Conservation (phyloP, 2,113 vertebrate genomes). For the Neodon shergylaensis region DNA sequence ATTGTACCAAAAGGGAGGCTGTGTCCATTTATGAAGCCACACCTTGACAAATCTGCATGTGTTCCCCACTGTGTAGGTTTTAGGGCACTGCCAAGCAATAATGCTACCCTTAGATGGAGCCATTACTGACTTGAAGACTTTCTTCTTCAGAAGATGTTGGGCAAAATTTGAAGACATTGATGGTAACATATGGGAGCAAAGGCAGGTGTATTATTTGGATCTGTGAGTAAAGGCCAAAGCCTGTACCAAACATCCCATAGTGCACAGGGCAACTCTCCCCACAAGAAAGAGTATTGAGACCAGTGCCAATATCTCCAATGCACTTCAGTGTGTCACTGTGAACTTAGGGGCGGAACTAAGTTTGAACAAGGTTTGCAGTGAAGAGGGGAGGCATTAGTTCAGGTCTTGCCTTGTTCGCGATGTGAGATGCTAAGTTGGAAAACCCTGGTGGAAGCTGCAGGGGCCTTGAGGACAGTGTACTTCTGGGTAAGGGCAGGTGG, state of each 20-base stretch:
- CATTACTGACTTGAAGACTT: neutral
- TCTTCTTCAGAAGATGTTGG: neutral
- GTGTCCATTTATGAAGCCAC: neutral
- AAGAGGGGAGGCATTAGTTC: neutral
- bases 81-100: no score
- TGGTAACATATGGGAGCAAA: neutral
- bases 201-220: neutral
- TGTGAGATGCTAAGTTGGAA: no score
- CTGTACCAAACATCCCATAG: neutral
- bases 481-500: neutral
- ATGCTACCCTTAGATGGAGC: no score
- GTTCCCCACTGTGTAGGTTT: neutral
- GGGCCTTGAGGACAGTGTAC: neutral
- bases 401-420: neutral
- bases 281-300: neutral
- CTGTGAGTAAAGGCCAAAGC: neutral
- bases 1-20: neutral
- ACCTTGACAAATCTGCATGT: neutral
- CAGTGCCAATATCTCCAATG: neutral
- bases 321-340: neutral
- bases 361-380: neutral
- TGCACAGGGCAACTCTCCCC: neutral
- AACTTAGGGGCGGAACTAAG: neutral
- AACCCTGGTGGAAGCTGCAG: neutral
- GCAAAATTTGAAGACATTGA: neutral